These are phyloP conservation scores for Dinoponera quadriceps DNA, from an alignment of 1,140 invertebrate species.

Conservation along the genomic window DNA sequence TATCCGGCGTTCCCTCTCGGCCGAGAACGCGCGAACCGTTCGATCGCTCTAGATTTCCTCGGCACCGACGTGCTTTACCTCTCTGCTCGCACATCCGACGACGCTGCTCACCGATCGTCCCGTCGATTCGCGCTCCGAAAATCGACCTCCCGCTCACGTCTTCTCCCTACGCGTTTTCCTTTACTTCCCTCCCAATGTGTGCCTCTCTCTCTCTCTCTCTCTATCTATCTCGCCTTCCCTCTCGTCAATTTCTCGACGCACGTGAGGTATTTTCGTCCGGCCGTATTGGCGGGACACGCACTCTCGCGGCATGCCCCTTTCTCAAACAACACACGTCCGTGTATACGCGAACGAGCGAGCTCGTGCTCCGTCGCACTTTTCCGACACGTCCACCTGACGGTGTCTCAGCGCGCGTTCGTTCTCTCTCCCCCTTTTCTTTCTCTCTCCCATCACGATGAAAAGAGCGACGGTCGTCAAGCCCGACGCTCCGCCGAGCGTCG, in stretches of 20 bases:
- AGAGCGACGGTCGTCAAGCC: not conserved
- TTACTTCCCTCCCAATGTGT: not conserved
- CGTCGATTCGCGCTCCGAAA: conserved; percentile 61
- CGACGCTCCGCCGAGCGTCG: not conserved
- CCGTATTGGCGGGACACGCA: conserved; percentile 71
- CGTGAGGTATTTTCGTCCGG: conserved; percentile 73
- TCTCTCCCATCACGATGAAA: too few species aligned
- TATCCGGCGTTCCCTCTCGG: conserved; percentile 17
- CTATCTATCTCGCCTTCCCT: not conserved
- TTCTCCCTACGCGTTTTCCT: conserved; percentile 31
- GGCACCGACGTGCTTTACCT: conserved; percentile 42
- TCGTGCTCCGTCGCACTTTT: not conserved
- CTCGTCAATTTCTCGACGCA: conserved; percentile 64
- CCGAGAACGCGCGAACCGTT: conserved; percentile 15
- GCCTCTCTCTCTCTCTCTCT: not conserved
- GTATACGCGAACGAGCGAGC: not conserved
- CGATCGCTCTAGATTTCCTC: conserved; percentile 46
- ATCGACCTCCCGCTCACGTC: conserved; percentile 59
- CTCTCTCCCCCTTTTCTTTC: not conserved
- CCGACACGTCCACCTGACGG: not conserved
- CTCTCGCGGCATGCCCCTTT: conserved; percentile 42
- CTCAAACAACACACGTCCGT: not conserved
- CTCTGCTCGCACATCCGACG: conserved; percentile 55
- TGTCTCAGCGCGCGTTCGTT: not conserved
- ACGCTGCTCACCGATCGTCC: conserved; percentile 62